Conservation (phyloP, 2,113 vertebrate genomes). For the Cebidichthys violaceus region DNA sequence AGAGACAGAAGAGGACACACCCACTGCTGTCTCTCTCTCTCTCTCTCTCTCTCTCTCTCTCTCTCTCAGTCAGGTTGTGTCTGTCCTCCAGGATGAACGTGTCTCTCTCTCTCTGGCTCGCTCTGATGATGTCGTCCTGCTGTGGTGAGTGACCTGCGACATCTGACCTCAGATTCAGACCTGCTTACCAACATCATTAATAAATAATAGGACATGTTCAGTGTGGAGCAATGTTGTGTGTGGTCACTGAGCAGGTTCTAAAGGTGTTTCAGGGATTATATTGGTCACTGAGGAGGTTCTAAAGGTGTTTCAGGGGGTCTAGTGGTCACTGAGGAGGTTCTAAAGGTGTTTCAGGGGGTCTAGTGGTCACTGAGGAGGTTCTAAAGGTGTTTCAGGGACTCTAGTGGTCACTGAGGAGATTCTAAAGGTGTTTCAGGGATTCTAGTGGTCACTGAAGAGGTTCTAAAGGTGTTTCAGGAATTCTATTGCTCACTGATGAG, state of each 20-base stretch:
- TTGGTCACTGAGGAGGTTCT: neutral
- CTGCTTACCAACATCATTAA: neutral
- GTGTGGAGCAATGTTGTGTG: too few relatives aligned
- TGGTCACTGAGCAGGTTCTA: neutral
- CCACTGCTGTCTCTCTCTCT: neutral
- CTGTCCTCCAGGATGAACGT: conserved; percentile 52
- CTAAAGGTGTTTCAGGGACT: neutral
- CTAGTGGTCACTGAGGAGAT: neutral
- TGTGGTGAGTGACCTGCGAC: conserved; percentile 56
- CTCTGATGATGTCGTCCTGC: conserved; percentile 37
- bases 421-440: neutral
- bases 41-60: conserved; percentile 47
- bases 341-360: too few relatives aligned
- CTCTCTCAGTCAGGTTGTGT: conserved; percentile 21
- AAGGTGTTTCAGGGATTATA: neutral
- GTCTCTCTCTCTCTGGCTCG: conserved; percentile 39
- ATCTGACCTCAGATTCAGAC: neutral
- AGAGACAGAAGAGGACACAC: neutral
- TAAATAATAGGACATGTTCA: too few relatives aligned
- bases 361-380: neutral
- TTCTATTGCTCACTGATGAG: neutral
- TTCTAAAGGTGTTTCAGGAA: neutral
- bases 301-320: neutral
- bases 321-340: neutral
- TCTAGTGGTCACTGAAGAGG: neutral